Evolutionary conservation across 2,888 invertebrate genomes (phyloP).

Genomic region (Macropis europaea): DNA sequence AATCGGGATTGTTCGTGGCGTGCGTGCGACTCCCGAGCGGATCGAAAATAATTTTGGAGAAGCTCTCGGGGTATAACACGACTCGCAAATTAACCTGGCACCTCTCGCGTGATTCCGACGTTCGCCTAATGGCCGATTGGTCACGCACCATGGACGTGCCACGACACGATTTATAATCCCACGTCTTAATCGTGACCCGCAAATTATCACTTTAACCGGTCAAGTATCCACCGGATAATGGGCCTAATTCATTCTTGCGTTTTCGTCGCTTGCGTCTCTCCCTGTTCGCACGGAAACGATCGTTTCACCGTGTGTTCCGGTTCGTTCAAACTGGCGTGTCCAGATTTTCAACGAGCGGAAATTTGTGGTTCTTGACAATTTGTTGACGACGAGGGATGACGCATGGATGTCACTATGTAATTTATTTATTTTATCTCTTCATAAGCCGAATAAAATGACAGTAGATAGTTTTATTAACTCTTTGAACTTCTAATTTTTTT

Average conservation of each 20-base stretch:
- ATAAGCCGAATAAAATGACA: too few species aligned
- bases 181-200: constrained; percentile 71
- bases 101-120: constrained; percentile 72
- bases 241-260: constrained; percentile 20
- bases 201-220: constrained; percentile 70
- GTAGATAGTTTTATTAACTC: too few species aligned
- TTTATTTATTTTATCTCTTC: too few species aligned
- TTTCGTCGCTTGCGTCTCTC: constrained; percentile 13
- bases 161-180: constrained; percentile 67
- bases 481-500: too few species aligned
- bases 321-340: too few species aligned
- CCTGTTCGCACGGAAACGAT: constrained; percentile 15
- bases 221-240: constrained; percentile 54
- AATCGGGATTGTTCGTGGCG: constrained; percentile 6
- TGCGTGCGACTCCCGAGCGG: constrained; percentile 33
- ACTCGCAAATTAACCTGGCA: constrained; percentile 69
- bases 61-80: constrained; percentile 50
- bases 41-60: constrained; percentile 58
- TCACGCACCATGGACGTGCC: constrained; percentile 69
- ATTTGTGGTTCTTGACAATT: too few species aligned
- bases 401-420: too few species aligned
- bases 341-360: too few species aligned
- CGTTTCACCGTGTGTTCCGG: background rate
- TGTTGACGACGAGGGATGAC: too few species aligned
- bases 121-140: constrained; percentile 70